Evolutionary conservation across 1,140 invertebrate genomes (phyloP).

Genomic region (Bombus cullumanus): DNA sequence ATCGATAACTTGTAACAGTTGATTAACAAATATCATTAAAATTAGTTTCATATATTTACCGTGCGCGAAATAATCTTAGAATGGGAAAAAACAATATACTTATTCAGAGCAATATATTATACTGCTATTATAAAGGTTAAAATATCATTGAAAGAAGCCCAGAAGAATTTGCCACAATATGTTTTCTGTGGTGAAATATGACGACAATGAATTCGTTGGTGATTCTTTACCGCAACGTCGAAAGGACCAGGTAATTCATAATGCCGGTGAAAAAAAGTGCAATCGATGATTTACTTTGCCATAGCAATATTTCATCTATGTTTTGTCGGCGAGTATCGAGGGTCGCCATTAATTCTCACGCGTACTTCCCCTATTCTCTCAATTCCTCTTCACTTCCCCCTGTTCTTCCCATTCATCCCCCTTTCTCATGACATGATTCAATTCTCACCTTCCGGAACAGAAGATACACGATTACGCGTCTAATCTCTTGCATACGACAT

Average conservation of each 20-base stretch:
- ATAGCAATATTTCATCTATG: not conserved
- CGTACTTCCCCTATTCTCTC: not conserved
- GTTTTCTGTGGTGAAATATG: not conserved
- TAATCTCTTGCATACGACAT: conserved; percentile 1
- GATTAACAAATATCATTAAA: not conserved
- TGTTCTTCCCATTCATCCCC: not conserved
- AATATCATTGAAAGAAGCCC: too few species aligned
- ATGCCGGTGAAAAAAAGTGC: not conserved
- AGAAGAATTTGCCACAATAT: not conserved
- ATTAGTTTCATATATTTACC: too few species aligned
- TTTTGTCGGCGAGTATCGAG: conserved; percentile 9
- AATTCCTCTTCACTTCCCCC: too few species aligned
- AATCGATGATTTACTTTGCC: conserved; percentile 16
- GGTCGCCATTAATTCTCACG: not conserved
- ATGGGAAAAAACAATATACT: too few species aligned
- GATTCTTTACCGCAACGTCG: not conserved
- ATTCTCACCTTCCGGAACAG: not conserved
- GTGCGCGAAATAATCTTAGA: too few species aligned
- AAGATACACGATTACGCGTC: not conserved
- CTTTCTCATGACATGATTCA: not conserved
- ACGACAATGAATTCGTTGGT: not conserved
- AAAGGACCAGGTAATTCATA: conserved; percentile 3
- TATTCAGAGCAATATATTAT: too few species aligned
- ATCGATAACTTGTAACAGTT: not conserved
- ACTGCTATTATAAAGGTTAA: too few species aligned